A percentile compares a stretch with the other conserved stretches of the same genome.
phyloP scores from a whole-genome alignment of 1,140 invertebrate genomes.

The Bombus soroeensis region DNA sequence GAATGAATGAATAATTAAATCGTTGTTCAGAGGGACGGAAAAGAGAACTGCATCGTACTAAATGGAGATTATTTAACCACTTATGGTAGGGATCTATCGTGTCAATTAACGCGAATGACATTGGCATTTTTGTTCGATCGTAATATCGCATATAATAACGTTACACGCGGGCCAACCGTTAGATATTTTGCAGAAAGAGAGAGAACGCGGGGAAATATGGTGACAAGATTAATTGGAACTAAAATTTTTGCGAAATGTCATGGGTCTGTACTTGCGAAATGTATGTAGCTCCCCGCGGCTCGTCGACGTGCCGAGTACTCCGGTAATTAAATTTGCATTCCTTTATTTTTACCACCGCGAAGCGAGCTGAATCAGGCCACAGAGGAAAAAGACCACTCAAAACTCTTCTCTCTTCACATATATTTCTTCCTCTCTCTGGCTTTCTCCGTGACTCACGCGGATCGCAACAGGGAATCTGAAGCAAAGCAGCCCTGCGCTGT shows the following conservation, averaged over 20 bases:
- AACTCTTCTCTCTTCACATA: neutral
- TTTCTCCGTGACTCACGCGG: no score
- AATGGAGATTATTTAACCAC: conserved; percentile 26
- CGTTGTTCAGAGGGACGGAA: neutral
- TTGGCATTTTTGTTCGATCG: conserved; percentile 18
- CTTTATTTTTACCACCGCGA: conserved; percentile 24
- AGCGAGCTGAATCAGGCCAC: conserved; percentile 34
- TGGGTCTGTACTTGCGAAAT: neutral
- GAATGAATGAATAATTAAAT: conserved; percentile 1
- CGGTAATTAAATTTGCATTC: conserved; percentile 61
- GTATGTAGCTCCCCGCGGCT: neutral
- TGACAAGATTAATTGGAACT: conserved; percentile 41
- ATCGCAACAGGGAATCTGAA: neutral
- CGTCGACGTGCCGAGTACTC: conserved; percentile 35
- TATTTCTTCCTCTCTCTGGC: neutral
- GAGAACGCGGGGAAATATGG: neutral
- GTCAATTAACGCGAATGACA: conserved; percentile 20
- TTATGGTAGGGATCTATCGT: neutral
- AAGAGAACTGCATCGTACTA: neutral
- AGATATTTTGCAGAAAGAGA: neutral
- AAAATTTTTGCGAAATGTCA: conserved; percentile 45
- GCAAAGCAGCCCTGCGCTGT: neutral
- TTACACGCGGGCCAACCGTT: neutral
- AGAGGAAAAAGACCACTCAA: conserved; percentile 23
- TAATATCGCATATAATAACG: conserved; percentile 14